phyloP scores from a whole-genome alignment of 2,888 invertebrate genomes.

The Rhingia rostrata region DNA sequence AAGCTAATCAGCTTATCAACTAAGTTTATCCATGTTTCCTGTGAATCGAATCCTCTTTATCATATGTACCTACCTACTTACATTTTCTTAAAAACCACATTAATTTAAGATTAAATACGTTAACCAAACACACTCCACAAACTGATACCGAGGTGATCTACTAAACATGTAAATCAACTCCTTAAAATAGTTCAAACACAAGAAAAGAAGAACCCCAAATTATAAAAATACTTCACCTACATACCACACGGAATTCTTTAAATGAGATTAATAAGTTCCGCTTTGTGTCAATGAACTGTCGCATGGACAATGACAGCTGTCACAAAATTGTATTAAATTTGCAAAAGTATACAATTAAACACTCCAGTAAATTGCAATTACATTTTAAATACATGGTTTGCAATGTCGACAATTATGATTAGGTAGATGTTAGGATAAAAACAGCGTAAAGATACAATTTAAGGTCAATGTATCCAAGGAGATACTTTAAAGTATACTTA shows the following conservation, averaged over 20 bases:
- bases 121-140: constrained; percentile 3
- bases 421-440: background rate
- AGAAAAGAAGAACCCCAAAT: constrained; percentile 45
- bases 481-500: constrained; percentile 38
- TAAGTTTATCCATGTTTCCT: constrained; percentile 22
- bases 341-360: background rate
- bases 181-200: constrained; percentile 52
- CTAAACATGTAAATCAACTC: constrained; percentile 1
- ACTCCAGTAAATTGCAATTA: no score
- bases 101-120: constrained; percentile 5
- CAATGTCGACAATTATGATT: no score
- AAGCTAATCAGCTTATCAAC: no score
- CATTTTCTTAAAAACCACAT: constrained; percentile 3
- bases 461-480: constrained; percentile 53
- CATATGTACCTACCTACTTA: background rate
- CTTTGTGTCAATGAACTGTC: constrained; percentile 55
- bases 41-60: constrained; percentile 10
- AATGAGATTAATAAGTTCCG: constrained; percentile 56
- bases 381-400: no score
- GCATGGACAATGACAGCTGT: constrained; percentile 18
- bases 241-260: constrained; percentile 68
- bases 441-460: constrained; percentile 5
- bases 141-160: constrained; percentile 11
- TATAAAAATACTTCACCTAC: constrained; percentile 70
- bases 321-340: background rate